These are phyloP conservation scores for Pseudococcus viburni DNA, from an alignment of 2,888 invertebrate genomes.

Conservation along the genomic window DNA sequence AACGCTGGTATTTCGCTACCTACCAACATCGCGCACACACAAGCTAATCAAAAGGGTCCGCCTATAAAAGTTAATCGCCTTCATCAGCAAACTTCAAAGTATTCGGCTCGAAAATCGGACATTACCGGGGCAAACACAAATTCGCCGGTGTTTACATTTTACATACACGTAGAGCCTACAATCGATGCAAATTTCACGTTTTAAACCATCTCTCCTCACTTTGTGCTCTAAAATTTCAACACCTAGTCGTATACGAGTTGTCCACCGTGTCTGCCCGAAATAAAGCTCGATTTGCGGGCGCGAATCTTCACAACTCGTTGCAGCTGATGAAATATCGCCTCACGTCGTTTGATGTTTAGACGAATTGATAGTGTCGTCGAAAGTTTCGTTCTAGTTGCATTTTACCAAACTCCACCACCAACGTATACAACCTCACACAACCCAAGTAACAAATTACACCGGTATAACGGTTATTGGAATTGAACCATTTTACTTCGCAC, in stretches of 20 bases:
- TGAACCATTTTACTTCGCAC: background rate
- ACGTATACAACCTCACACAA: too few species aligned
- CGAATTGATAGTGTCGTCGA: background rate
- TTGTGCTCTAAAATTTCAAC: background rate
- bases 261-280: background rate
- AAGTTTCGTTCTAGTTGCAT: background rate
- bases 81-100: slow-evolving; percentile 45
- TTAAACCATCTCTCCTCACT: background rate
- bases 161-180: background rate
- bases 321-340: slow-evolving; percentile 9
- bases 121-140: background rate
- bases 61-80: slow-evolving; percentile 42
- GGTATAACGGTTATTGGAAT: slow-evolving; percentile 51
- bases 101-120: slow-evolving; percentile 12
- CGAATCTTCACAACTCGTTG: background rate
- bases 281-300: slow-evolving; percentile 29
- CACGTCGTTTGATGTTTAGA: slow-evolving; percentile 29
- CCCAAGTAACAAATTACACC: slow-evolving; percentile 38
- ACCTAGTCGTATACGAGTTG: background rate
- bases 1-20: background rate
- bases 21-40: background rate
- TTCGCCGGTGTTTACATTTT: slow-evolving; percentile 29
- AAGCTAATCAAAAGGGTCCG: background rate
- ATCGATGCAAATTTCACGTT: slow-evolving; percentile 32
- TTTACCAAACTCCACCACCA: too few species aligned